Conservation (phyloP, 2,113 vertebrate species). For the Sigmodon hispidus region DNA sequence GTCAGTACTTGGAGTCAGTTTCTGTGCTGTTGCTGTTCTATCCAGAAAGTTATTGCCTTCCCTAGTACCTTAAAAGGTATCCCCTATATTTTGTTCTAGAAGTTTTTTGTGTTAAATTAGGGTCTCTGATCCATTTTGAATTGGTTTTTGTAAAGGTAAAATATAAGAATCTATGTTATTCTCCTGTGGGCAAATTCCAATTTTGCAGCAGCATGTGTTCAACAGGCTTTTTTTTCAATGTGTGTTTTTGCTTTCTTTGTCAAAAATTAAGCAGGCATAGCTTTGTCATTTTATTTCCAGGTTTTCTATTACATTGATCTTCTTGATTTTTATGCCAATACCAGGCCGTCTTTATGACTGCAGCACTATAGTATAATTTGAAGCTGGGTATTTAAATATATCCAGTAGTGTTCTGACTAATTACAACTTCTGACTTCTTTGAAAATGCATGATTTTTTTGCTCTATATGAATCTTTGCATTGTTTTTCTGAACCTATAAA, state of each 20-base stretch:
- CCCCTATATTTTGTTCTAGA: background rate
- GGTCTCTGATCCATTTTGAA: background rate
- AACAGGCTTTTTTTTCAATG: background rate
- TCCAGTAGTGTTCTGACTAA: background rate
- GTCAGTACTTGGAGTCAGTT: background rate
- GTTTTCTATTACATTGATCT: background rate
- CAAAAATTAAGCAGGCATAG: background rate
- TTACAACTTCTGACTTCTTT: background rate
- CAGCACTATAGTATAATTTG: background rate
- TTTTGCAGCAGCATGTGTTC: background rate
- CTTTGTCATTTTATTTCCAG: background rate
- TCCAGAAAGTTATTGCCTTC: background rate
- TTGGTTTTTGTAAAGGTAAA: background rate
- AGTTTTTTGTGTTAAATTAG: background rate
- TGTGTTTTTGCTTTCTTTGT: background rate
- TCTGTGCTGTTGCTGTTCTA: background rate
- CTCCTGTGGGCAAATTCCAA: background rate
- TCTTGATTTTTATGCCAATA: background rate
- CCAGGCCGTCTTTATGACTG: background rate
- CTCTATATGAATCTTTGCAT: background rate
- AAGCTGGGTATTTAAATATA: background rate
- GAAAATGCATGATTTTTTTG: background rate
- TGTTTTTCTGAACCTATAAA: background rate
- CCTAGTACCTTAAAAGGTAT: background rate
- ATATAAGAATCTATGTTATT: background rate